Base-by-base conservation (phyloP, 2,888 invertebrate genomes). In the Lapara coniferarum region DNA sequence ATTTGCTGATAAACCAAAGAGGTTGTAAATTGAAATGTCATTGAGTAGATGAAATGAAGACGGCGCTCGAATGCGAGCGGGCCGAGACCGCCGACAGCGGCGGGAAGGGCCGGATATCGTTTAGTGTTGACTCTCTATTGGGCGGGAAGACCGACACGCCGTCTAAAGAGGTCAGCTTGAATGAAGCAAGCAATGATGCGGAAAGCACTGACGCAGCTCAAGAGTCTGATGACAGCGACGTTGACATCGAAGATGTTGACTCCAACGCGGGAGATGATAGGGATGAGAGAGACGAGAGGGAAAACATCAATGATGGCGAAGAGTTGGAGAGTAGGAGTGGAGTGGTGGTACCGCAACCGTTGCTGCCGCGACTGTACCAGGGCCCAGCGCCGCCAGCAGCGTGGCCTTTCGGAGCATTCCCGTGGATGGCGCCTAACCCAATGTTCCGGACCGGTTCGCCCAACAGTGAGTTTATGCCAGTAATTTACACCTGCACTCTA, bases 91-190 rank as follows among this genome's bases (percentile, higher is more conserved):
- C 92, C 78, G 92, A 92, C 67, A 89, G 85, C 81, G 90, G 94
- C 80, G 89, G 95, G 74, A 95, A 95, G 83, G 94, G 95, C 77
- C 95, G 96, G 78, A 96, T 96, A 82, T 96, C 96, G 72, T 96
- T 96, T 87, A 96, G 96, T 89, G 96, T 96, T 66, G 96, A 96
- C 87, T 95, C 96, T 0, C 83, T 96, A 30, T 85, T 96, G 52
- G 90, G 92, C 44, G 85, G 91, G 76, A 83, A 90, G 75, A 85
- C 80, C 25, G 87, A 89, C 58, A 80, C 87, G 2, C 86, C 88
- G 0, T 77, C 77, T 0, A 88, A 90, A 72, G 89, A 88, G 46
- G 77, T 83, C 3, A 81, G 84, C 12, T 74, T 71, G 3, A 77
- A 75, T 14, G 91, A 92, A 66, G 86, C 84, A 0, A 91, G 90